Conservation (phyloP, 2,888 invertebrate genomes). For the Acanthosepion pharaonis region DNA sequence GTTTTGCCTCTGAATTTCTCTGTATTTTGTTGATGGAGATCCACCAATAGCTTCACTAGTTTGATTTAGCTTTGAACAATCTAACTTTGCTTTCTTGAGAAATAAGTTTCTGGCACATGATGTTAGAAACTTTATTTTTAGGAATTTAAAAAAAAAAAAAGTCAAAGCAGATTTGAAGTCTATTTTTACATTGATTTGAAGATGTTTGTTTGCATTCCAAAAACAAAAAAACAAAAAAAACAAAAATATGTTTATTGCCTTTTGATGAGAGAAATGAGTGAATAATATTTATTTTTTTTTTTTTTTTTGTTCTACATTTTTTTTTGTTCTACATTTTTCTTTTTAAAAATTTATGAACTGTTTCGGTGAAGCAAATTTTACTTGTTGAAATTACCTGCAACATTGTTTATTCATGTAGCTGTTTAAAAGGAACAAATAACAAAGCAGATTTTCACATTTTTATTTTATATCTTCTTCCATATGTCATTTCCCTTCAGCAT, state of each 20-base stretch:
- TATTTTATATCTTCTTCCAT: too few species aligned
- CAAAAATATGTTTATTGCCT: neutral
- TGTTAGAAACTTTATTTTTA: constrained; percentile 22
- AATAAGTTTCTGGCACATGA: neutral
- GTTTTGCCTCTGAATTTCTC: neutral
- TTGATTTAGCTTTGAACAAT: neutral
- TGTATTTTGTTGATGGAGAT: neutral
- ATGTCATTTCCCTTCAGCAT: too few species aligned
- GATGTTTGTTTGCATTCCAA: neutral
- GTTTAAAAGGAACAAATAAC: neutral
- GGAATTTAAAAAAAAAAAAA: neutral
- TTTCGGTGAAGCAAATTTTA: neutral
- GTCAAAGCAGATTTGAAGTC: neutral
- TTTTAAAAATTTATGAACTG: neutral
- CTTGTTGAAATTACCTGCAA: neutral
- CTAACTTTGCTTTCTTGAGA: neutral
- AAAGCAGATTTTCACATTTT: too few species aligned
- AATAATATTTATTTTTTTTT: neutral
- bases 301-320: neutral
- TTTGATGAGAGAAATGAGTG: neutral
- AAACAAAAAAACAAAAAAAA: neutral
- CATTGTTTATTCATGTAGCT: neutral
- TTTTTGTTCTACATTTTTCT: neutral
- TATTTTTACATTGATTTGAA: constrained; percentile 1
- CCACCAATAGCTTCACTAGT: too few species aligned